Percentiles rank a stretch among this genome's conserved stretches.
These are phyloP conservation scores for Gambusia holbrooki DNA, from an alignment of 2,113 vertebrate genomes.

Conservation along the genomic window DNA sequence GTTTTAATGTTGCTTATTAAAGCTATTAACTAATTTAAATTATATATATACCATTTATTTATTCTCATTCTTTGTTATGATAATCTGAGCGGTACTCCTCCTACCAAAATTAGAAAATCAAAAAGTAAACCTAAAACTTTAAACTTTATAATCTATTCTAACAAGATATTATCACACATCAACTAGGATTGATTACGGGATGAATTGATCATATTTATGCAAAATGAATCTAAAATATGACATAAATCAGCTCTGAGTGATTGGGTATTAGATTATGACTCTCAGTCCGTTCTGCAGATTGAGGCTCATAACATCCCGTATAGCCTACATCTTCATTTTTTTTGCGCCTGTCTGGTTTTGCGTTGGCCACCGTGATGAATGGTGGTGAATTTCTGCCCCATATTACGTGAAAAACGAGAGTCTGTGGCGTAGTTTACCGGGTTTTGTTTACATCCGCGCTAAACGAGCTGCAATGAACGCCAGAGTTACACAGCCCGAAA, in stretches of 20 bases:
- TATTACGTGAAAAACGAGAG: slow-evolving; percentile 33
- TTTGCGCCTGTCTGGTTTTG: background rate
- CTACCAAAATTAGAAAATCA: no score
- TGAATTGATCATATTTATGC: background rate
- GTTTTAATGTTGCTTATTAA: no score
- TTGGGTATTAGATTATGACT: background rate
- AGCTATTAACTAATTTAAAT: no score
- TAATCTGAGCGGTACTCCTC: no score
- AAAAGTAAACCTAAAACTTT: background rate
- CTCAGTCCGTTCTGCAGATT: background rate
- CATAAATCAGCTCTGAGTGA: background rate
- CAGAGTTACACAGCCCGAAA: slow-evolving; percentile 5
- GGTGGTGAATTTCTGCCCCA: slow-evolving; percentile 3
- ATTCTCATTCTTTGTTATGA: background rate
- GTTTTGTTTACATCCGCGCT: slow-evolving; percentile 39
- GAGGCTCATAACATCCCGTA: background rate
- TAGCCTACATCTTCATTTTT: background rate
- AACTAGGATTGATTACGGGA: background rate
- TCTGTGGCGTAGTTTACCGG: slow-evolving; percentile 20
- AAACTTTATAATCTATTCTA: background rate
- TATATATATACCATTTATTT: background rate
- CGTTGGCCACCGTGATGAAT: slow-evolving; percentile 19
- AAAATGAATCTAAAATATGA: background rate
- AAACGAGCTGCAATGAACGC: slow-evolving; percentile 2
- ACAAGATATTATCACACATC: background rate